Base-by-base conservation (phyloP, 2,113 vertebrate genomes). In the Alaudala cheleensis region DNA sequence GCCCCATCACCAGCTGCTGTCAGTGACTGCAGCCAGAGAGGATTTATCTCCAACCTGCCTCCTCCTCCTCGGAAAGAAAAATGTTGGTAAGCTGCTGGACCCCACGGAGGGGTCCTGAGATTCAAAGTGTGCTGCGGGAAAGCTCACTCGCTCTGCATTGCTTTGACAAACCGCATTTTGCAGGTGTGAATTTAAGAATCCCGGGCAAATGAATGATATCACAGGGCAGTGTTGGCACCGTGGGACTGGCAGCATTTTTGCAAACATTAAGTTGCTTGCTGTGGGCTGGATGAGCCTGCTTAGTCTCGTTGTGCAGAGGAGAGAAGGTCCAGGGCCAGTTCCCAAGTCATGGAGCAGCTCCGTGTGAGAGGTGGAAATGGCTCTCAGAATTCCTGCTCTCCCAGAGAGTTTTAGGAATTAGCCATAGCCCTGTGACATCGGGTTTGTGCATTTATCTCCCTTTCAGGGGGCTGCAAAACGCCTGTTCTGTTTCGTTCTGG, bases 81-180 rank as follows among this genome's bases (percentile, higher is more conserved):
- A 9, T 3, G 4, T 28, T 24, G 14, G 14, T 10, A 17, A 76
- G 12, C 70, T 82, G 22, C 45, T 72, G 88, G 78, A 74, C 33
- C 40, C 42, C n/a, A 5, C 12, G 10, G 53, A 77, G 39, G 25
- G 53, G 8, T 90, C 29, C 61, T 28, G 70, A 61, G 44, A 13
- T 13, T 28, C 31, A 3, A 10, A 12, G n/a, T 0, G 44, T 14
- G 65, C 81, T 71, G 51, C 33, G 14, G 60, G 25, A 66, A 40
- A 49, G 26, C 39, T 88, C 11, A 0, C 33, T 51, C 2, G 0
- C 29, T 62, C 25, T 18, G 2, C 8, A 3, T 26, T 1, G 4
- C 74, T 93, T 74, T 65, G 14, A 5, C 69, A 51, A 78, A n/a
- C 18, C 45, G n/a, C 0, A 0, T 64, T 73, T 67, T 9, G 3